Evolutionary conservation across 2,888 invertebrate genomes (phyloP), one percentile per base, ranked within the genome.

Genomic region (Meta bourneti): DNA sequence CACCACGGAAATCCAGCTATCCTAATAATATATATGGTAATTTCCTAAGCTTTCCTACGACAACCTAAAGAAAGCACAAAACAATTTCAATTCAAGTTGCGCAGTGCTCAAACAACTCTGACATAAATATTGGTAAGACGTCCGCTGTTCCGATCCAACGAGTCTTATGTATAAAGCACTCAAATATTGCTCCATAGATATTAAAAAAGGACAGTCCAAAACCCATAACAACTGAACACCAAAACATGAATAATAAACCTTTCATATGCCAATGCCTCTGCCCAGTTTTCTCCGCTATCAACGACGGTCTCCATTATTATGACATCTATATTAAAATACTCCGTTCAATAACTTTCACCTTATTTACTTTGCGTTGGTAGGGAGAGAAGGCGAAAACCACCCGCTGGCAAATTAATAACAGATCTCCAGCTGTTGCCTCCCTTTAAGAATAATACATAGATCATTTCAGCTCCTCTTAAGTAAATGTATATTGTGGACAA

Each of bases 361-460:
- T 11, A 61, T 61, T 61, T 16, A 11, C 5, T 16, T 61, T 11
- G 8, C 9, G 11, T 61, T 16, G 16, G 13, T 61, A 9, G 5
- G 0, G 9, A 13, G 13, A 13, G 11, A 16, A 61, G 11, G 9
- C 16, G 7, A 61, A 61, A 61, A 61, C 61, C 61, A 61, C 16
- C 34, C 20, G 20, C 51, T 61, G 51, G n/a, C 77, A 77, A 52
- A 77, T 77, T 77, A 77, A 77, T 77, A 79, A 69, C 13, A 61
- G 61, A 34, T 61, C 54, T 0, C 54, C 79, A 69, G 54, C 79
- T 79, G 79, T 34, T 61, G 34, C 34, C 16, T 20, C 61, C 34
- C 7, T 61, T 61, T 61, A 5, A 61, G 61, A 61, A 16, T 61
- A 16, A 61, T 16, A 7, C 16, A 34, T 13, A 7, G 34, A 61